Conservation (phyloP, 1,140 invertebrate species). For the Meloidogyne chitwoodi region DNA sequence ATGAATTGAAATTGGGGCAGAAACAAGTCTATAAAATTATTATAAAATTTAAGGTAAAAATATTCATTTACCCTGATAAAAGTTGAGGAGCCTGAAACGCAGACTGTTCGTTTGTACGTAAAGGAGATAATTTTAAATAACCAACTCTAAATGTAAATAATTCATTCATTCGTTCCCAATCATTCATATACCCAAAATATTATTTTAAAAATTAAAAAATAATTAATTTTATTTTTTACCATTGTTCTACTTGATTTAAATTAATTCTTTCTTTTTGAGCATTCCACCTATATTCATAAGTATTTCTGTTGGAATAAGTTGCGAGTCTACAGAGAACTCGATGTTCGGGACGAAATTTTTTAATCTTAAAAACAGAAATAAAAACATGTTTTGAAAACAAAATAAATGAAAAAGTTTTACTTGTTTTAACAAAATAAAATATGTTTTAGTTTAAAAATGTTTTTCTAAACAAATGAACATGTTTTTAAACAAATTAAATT, state of each 20-base stretch:
- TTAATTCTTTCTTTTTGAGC: conserved; percentile 58
- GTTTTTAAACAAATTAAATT: too few relatives aligned
- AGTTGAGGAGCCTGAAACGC: conserved; percentile 31
- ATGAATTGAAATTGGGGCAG: conserved; percentile 57
- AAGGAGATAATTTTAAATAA: conserved; percentile 55
- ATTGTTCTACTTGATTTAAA: conserved; percentile 51
- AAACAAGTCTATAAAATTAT: conserved; percentile 41
- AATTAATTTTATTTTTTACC: not conserved
- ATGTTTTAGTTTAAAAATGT: too few relatives aligned
- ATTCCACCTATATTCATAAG: conserved; percentile 51
- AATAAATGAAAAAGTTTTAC: not conserved
- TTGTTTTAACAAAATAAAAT: too few relatives aligned
- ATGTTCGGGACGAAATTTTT: conserved; percentile 59
- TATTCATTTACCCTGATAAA: conserved; percentile 32
- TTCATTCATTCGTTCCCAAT: conserved; percentile 58
- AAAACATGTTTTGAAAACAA: conserved; percentile 1
- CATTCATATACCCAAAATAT: conserved; percentile 53
- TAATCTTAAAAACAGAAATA: conserved; percentile 43
- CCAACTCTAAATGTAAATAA: conserved; percentile 58
- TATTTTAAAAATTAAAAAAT: conserved; percentile 8
- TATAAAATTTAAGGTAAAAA: not conserved
- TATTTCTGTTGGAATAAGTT: conserved; percentile 48
- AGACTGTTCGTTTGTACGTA: conserved; percentile 33
- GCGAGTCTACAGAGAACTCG: conserved; percentile 50
- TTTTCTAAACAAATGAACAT: too few relatives aligned